These are phyloP conservation scores for Pristiophorus japonicus DNA, from an alignment of 2,113 vertebrate genomes.

Conservation along the genomic window DNA sequence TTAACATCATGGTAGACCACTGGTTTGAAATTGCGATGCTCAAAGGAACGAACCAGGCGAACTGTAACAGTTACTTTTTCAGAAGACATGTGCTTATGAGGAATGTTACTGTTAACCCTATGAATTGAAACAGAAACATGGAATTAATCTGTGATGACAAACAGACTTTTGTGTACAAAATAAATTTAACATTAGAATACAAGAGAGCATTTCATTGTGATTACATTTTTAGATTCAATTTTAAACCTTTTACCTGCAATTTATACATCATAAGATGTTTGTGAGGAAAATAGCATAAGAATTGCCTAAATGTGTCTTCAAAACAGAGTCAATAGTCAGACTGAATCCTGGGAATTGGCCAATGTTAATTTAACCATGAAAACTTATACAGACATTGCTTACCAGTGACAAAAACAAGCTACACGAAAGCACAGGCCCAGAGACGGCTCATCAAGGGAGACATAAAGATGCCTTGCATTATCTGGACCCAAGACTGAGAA, in stretches of 20 bases:
- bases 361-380: not conserved
- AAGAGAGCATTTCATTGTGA: not conserved
- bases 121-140: constrained; percentile 9
- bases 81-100: constrained; percentile 54
- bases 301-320: not conserved
- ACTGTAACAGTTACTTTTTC: constrained; percentile 66
- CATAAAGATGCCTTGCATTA: not conserved
- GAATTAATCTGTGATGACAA: not conserved
- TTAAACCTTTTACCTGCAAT: not conserved
- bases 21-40: constrained; percentile 78
- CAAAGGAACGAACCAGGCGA: constrained; percentile 81
- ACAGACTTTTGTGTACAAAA: not conserved
- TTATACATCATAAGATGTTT: not conserved
- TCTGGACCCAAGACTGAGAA: not conserved
- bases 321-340: not conserved
- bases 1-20: constrained; percentile 68
- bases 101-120: not conserved
- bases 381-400: not conserved
- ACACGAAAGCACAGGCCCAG: not conserved
- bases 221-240: not conserved
- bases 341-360: not conserved
- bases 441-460: not conserved
- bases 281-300: not conserved
- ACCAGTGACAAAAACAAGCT: not conserved
- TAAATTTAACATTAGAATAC: not conserved